Base-by-base conservation (phyloP, 1,140 invertebrate species). In the Idris sp. region DNA sequence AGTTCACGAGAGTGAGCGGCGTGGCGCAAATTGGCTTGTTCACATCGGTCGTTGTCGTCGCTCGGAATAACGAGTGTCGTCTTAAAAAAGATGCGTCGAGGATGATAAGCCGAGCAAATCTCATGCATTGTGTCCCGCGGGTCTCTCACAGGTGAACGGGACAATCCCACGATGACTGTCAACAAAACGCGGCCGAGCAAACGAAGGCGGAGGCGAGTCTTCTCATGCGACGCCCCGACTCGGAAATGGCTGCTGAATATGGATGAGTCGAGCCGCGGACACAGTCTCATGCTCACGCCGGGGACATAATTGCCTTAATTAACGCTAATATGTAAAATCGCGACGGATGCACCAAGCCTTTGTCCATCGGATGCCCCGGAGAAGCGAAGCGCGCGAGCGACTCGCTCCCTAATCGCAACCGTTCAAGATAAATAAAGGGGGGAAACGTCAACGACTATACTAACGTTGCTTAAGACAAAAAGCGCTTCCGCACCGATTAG, bases 241-340 rank as follows among this genome's bases (percentile, higher is more conserved):
- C 84, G 84, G 84, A 86, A 86, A 79, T 84, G 77, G 36, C 77
- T 84, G 40, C 76, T 86, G 84, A 86, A 86, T 86, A 86, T 86
- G 84, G 84, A 86, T 86, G 84, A 86, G 79, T 79, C 79, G 74
- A 64, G 62, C 73, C 79, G 78, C 83, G 81, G 82, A 85, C 84
- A 85, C 82, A 85, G 81, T 85, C 84, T 83, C 83, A 85, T 86
- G 83, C 83, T 86, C 83, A 85, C 83, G 75, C 56, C 76, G 83
- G 84, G 80, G 84, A 86, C 84, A 86, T 86, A 86, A 86, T 86
- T 85, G 83, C 84, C 83, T 85, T 86, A 85, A 86, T 86, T 86
- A 86, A 86, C 81, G 84, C 84, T 86, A 86, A 86, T 85, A 85
- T 85, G 84, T 85, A 85, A 86, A 86, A 83, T 85, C 84, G 83